Base-by-base conservation (phyloP, 1,140 invertebrate genomes). In the Chionoecetes opilio region DNA sequence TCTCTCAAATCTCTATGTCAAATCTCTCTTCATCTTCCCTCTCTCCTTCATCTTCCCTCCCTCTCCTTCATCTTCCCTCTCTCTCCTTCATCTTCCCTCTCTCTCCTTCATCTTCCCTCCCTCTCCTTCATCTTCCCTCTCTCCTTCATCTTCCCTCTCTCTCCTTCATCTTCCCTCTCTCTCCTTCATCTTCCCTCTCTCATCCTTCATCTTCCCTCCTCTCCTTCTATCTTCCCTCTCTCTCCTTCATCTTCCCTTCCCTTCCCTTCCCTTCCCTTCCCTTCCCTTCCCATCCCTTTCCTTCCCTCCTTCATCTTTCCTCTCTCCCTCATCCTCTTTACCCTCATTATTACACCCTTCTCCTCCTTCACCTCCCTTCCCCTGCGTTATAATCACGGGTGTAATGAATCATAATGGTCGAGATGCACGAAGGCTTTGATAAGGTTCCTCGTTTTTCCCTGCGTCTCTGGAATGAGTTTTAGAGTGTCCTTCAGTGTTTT, bases 101-200 rank as follows among this genome's bases (percentile, higher is more conserved):
- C 82, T 82, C 82, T 82, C 82, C 26, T 21, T 82, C 82, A 8
- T 21, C 26, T 21, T 82, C 82, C 26, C 82, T 82, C 82, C 26
- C 82, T 82, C 82, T 82, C 82, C 26, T 21, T 82, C n/a, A 5
- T 82, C 82, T 82, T 21, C 26, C 82, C 26, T 21, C 26, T 21
- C 26, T 21, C 38, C n/a, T n/a, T n/a, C n/a, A n/a, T n/a, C n/a
- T n/a, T n/a, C n/a, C n/a, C n/a, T n/a, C n/a, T n/a, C n/a, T n/a
- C n/a, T n/a, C n/a, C n/a, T n/a, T n/a, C n/a, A n/a, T n/a, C n/a
- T 35, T 90, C 88, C 46, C 88, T 90, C 88, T 90, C 88, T 90
- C 21, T 41, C 38, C 21, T 17, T 0, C 37, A 37, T 14, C 14
- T 14, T 35, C 32, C 35, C 86, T n/a, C n/a, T n/a, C 21, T 38